A percentile compares a stretch with the other conserved stretches of the same genome.
Conservation (phyloP, 2,888 invertebrate genomes). For the Chrysolina americana region DNA sequence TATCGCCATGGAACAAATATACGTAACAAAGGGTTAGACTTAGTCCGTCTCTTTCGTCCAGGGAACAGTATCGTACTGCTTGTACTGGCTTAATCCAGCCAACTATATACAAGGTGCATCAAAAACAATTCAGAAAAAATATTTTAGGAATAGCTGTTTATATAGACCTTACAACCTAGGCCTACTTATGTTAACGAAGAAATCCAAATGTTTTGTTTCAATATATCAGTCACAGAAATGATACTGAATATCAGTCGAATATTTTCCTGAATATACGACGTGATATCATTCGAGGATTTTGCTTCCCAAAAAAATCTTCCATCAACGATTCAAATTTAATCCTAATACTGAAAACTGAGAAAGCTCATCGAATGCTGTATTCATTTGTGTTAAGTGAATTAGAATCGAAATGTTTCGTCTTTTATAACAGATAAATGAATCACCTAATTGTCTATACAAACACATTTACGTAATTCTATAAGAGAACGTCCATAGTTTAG, state of each 20-base stretch:
- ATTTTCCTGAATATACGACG: background rate
- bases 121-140: constrained; percentile 46
- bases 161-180: constrained; percentile 49
- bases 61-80: constrained; percentile 58
- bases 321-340: too few species aligned
- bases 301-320: background rate
- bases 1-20: constrained; percentile 50
- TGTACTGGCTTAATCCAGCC: constrained; percentile 60
- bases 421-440: too few species aligned
- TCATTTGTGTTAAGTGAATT: too few species aligned
- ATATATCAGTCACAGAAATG: constrained; percentile 19
- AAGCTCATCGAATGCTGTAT: too few species aligned
- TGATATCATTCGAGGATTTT: background rate
- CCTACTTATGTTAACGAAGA: constrained; percentile 38
- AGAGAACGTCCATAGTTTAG: too few species aligned
- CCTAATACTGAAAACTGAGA: too few species aligned
- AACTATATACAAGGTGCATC: constrained; percentile 58
- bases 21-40: constrained; percentile 56
- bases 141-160: constrained; percentile 54
- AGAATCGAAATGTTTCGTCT: too few species aligned
- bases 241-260: background rate
- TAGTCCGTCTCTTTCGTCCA: constrained; percentile 62
- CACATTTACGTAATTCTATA: too few species aligned
- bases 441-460: too few species aligned
- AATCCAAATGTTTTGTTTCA: background rate